Conservation (phyloP, 2,888 invertebrate species). For the Eilema griseolum region DNA sequence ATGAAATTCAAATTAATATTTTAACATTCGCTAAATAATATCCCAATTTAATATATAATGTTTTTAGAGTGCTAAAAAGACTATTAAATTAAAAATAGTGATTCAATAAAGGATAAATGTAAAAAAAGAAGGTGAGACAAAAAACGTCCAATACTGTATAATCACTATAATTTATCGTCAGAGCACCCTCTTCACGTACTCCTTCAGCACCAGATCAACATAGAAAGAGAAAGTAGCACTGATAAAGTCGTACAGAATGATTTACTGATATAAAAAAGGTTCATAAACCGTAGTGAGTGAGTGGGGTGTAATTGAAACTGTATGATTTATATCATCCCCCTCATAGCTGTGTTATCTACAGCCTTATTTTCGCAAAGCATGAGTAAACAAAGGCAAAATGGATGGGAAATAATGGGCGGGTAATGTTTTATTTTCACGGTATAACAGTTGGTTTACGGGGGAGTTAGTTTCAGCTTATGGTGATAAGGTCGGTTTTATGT, state of each 20-base stretch:
- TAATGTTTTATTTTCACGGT: slow-evolving; percentile 33
- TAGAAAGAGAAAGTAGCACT: slow-evolving; percentile 35
- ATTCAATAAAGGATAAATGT: too few species aligned
- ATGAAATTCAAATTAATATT: too few species aligned
- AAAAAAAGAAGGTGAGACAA: neutral
- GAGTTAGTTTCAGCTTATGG: slow-evolving; percentile 28
- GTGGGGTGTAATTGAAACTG: slow-evolving; percentile 75
- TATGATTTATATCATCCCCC: slow-evolving; percentile 70
- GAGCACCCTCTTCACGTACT: slow-evolving; percentile 19
- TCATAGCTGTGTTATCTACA: slow-evolving; percentile 49
- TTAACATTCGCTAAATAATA: too few species aligned
- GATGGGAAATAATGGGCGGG: slow-evolving; percentile 34
- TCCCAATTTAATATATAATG: too few species aligned
- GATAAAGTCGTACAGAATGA: slow-evolving; percentile 51
- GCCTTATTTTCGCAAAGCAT: slow-evolving; percentile 46
- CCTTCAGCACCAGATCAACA: slow-evolving; percentile 32
- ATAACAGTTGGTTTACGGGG: slow-evolving; percentile 25
- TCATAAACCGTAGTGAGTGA: slow-evolving; percentile 51
- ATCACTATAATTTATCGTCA: slow-evolving; percentile 14
- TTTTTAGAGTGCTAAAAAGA: too few species aligned
- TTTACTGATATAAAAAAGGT: slow-evolving; percentile 45
- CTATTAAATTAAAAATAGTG: too few species aligned
- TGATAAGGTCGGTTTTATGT: slow-evolving; percentile 33
- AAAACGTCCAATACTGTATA: neutral
- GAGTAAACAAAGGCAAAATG: slow-evolving; percentile 47